Conservation (phyloP, 2,113 vertebrate genomes). For the Uria lomvia region DNA sequence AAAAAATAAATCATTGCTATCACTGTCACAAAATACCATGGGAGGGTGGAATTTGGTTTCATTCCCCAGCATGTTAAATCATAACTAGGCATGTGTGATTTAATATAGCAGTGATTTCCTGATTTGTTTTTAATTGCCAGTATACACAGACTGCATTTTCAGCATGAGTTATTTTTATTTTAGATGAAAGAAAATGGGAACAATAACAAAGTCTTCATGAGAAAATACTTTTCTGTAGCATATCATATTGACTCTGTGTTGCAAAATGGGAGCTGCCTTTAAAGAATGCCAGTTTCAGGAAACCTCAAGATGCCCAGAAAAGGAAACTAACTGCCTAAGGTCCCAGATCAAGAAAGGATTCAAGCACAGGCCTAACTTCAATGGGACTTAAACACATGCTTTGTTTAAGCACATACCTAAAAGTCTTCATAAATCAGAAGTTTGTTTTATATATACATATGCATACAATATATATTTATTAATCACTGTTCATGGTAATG, state of each 20-base stretch:
- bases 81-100: conserved; percentile 40
- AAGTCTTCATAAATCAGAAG: not conserved
- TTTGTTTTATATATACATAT: not conserved
- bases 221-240: conserved; percentile 7
- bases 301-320: not conserved
- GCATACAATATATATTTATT: not conserved
- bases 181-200: conserved; percentile 43
- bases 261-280: not conserved
- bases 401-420: not conserved
- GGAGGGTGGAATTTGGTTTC: conserved; percentile 13
- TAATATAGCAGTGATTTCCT: conserved; percentile 48
- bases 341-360: not conserved
- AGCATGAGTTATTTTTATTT: conserved; percentile 53
- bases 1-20: not conserved
- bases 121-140: conserved; percentile 56
- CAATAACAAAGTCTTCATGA: conserved; percentile 29
- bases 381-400: not conserved
- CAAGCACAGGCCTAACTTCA: not conserved
- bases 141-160: conserved; percentile 37
- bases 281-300: not conserved
- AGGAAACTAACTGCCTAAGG: not conserved
- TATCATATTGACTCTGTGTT: not conserved
- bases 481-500: not conserved
- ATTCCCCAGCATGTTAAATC: conserved; percentile 29
- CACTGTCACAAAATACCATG: not conserved